Evolutionary conservation across 1,140 invertebrate species (phyloP), one percentile per base, ranked within the genome.

Genomic region (Calephelis nemesis): DNA sequence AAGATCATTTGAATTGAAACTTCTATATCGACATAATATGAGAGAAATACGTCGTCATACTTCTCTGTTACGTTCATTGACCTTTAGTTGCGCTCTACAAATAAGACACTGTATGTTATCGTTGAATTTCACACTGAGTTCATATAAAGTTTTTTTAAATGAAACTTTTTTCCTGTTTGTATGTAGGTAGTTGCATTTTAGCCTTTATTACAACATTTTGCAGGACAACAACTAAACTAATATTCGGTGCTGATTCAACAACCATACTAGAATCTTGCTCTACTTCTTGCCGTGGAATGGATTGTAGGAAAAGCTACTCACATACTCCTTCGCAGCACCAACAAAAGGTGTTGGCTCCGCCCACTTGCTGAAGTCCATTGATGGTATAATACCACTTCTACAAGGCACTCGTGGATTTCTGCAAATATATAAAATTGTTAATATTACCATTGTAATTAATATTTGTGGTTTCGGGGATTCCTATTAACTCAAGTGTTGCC

Each of bases 331-430:
- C 42, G 92, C 89, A 70, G 93, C 80, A 71, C 87, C 86, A 65
- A 82, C 79, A 73, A 92, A 88, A 42, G 93, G 91, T 67, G 87
- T 83, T 13, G 84, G 87, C 48, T 97, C 96, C 6, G 96, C 96
- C 97, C 97, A 98, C 87, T 97, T 97, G 72, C 93, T 95, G 71
- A 98, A 94, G 87, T 98, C 97, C 74, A 98, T 96, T 70, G 94
- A 94, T 11, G 97, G 96, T 65, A 98, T 93, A 42, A 98, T 93
- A 60, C 96, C 96, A 83, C 96, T 97, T 87, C 95, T 94, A 88
- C 97, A 98, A 11, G 97, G 96, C 69, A 98, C 97, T 81, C 97
- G 93, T 11, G 97, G 97, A 91, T 98, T 98, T 77, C 97, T 98
- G 83, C 48, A 93, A 93, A 82, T 75, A 71, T 39, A 73, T 63